Evolutionary conservation across 2,113 vertebrate genomes (phyloP).

Genomic region (Merops nubicus): DNA sequence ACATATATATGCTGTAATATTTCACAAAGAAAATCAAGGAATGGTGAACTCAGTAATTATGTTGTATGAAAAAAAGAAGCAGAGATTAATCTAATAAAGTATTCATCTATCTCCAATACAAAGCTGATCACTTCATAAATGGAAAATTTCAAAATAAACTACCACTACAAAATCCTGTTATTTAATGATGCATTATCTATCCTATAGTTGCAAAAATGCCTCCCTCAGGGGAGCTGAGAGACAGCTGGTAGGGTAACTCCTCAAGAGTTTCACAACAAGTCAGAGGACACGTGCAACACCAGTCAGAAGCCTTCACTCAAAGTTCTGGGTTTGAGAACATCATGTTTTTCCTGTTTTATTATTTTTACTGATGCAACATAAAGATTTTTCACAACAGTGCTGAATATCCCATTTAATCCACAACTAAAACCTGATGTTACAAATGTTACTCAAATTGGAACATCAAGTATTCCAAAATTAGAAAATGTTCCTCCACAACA

Average conservation of each 20-base stretch:
- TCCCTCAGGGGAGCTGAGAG: not conserved
- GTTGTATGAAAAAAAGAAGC: not conserved
- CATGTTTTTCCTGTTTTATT: not conserved
- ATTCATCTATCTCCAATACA: not conserved
- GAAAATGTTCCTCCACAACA: not conserved
- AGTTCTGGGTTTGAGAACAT: not conserved
- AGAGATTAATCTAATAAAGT: not conserved
- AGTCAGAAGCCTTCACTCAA: not conserved
- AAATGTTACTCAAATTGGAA: not conserved
- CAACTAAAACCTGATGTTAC: not conserved
- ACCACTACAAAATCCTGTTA: not conserved
- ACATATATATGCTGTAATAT: not conserved
- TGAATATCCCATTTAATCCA: not conserved
- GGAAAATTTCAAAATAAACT: not conserved
- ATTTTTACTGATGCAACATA: not conserved
- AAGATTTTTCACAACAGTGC: not conserved
- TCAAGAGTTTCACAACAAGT: not conserved
- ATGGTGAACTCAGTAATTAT: not conserved
- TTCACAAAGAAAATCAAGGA: not conserved
- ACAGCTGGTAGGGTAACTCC: not conserved
- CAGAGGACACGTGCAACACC: not conserved
- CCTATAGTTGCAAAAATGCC: not conserved
- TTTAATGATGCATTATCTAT: not conserved
- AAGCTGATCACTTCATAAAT: not conserved
- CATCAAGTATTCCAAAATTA: slow-evolving; percentile 30